These are phyloP conservation scores for Oryzias dopingdopingensis DNA, from an alignment of 2,797 vertebrate species.

Conservation along the genomic window DNA sequence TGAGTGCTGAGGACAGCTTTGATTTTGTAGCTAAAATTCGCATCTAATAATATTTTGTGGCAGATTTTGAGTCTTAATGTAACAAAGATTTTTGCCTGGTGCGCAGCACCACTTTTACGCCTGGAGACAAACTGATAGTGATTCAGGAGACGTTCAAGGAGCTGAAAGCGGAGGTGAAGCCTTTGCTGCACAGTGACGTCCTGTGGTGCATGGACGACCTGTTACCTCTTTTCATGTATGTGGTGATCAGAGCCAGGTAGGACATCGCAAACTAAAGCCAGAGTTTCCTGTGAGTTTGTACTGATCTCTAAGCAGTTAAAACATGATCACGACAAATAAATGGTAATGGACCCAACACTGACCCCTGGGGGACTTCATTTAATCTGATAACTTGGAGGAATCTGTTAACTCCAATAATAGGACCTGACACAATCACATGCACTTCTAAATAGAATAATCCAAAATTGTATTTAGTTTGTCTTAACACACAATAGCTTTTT, in stretches of 20 bases:
- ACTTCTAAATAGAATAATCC: too few relatives aligned
- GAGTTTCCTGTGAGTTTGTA: too few relatives aligned
- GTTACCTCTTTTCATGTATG: slow-evolving; percentile 95
- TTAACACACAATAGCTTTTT: too few relatives aligned
- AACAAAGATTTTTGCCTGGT: background rate
- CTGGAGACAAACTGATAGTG: slow-evolving; percentile 91
- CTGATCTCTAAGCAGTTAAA: too few relatives aligned
- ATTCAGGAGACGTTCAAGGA: slow-evolving; percentile 96
- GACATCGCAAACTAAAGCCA: slow-evolving; percentile 7
- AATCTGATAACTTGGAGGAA: too few relatives aligned
- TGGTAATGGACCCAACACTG: too few relatives aligned
- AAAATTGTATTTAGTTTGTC: too few relatives aligned
- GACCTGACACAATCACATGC: too few relatives aligned
- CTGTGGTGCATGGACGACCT: slow-evolving; percentile 98
- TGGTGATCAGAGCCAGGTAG: slow-evolving; percentile 93
- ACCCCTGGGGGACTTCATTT: too few relatives aligned
- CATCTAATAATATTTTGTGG: background rate
- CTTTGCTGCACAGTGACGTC: slow-evolving; percentile 83
- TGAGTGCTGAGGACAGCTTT: slow-evolving; percentile 46
- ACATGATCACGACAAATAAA: too few relatives aligned
- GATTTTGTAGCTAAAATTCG: background rate
- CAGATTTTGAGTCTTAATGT: background rate
- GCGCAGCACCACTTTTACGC: slow-evolving; percentile 91
- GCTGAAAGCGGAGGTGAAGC: slow-evolving; percentile 89
- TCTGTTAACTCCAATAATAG: too few relatives aligned